A percentile compares a stretch with the other conserved stretches of the same genome.
These are phyloP conservation scores for Indicator indicator DNA, from an alignment of 2,113 vertebrate species.

Conservation along the genomic window DNA sequence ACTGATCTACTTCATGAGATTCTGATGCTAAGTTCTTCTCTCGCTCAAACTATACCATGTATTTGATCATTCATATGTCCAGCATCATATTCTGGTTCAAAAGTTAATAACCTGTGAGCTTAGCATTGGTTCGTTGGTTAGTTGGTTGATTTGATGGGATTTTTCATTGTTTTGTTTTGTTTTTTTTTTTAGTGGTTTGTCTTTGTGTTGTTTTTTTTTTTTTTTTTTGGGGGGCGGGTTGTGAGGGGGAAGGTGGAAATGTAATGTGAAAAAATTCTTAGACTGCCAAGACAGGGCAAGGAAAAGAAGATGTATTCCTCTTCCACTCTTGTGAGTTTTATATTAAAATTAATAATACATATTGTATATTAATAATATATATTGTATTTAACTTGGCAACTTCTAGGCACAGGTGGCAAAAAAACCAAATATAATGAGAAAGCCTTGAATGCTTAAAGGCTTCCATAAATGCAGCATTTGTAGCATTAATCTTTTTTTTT, in stretches of 20 bases:
- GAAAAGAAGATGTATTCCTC: neutral
- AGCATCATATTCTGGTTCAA: neutral
- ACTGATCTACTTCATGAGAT: neutral
- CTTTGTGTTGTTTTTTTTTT: too few relatives aligned
- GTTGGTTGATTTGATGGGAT: too few relatives aligned
- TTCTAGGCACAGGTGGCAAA: neutral
- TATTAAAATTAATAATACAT: neutral
- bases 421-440: neutral
- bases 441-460: neutral
- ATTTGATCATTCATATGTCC: neutral
- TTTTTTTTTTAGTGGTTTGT: neutral
- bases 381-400: neutral
- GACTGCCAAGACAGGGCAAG: neutral
- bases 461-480: neutral
- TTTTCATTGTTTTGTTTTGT: too few relatives aligned
- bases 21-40: neutral
- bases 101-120: neutral
- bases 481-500: neutral
- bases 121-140: too few relatives aligned
- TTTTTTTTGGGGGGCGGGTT: neutral
- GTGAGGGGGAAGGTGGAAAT: neutral
- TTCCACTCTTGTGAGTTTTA: neutral
- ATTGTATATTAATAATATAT: neutral
- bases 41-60: neutral
- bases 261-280: neutral